Percentiles rank a stretch among this genome's conserved stretches.
Evolutionary conservation across 2,113 vertebrate genomes (phyloP).

Genomic region (Candoia aspera): DNA sequence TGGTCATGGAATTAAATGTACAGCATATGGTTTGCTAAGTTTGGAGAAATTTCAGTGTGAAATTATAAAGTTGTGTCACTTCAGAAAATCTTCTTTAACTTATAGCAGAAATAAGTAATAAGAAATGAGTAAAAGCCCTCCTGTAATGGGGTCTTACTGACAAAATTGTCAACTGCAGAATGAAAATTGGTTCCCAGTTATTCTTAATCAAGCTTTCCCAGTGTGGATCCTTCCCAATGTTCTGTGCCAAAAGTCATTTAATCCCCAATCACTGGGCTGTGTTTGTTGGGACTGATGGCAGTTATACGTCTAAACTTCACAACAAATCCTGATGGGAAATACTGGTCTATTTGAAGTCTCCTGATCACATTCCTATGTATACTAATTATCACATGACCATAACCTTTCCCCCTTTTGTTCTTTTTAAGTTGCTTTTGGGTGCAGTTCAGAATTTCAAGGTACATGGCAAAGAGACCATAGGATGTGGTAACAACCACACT

Average conservation of each 20-base stretch:
- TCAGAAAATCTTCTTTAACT: slow-evolving; percentile 1
- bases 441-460: background rate
- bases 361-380: background rate
- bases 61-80: background rate
- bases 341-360: background rate
- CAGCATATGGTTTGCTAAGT: background rate
- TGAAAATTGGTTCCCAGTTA: background rate
- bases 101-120: background rate
- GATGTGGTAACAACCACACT: too few relatives aligned
- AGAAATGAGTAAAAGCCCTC: background rate
- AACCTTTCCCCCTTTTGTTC: background rate
- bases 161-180: background rate
- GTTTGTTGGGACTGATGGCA: background rate
- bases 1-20: background rate
- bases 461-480: background rate
- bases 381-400: background rate
- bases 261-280: background rate
- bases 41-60: slow-evolving; percentile 28
- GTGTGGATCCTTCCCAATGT: background rate
- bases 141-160: background rate
- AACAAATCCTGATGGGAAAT: too few relatives aligned
- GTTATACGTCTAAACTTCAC: background rate
- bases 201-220: background rate
- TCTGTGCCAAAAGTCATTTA: background rate
- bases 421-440: background rate